Evolutionary conservation across 2,888 invertebrate species (phyloP).

Genomic region (Linyphia triangularis): DNA sequence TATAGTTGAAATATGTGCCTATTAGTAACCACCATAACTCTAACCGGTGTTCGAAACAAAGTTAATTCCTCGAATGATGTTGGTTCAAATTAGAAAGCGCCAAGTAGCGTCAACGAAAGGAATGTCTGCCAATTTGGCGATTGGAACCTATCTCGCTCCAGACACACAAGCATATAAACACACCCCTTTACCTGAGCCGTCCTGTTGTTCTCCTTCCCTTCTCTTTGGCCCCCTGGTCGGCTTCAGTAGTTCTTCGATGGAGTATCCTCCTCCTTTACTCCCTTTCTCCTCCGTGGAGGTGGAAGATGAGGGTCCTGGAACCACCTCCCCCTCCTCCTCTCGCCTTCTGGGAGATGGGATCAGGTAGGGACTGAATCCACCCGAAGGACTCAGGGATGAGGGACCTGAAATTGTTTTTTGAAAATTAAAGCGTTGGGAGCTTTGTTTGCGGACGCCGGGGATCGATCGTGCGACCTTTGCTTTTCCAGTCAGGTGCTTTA

Average conservation of each 20-base stretch:
- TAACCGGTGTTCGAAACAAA: too few species aligned
- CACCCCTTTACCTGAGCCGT: not conserved
- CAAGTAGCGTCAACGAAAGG: not conserved
- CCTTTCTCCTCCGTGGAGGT: not conserved
- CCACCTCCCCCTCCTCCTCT: conserved; percentile 81
- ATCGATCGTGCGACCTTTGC: too few species aligned
- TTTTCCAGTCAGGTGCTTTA: too few species aligned
- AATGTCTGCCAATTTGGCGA: not conserved
- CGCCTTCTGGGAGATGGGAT: not conserved
- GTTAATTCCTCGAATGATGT: too few species aligned
- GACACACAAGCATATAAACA: too few species aligned
- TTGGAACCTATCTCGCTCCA: conserved; percentile 12
- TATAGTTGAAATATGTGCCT: too few species aligned
- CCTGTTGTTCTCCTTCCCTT: not conserved
- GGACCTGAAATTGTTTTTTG: not conserved
- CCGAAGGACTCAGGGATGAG: not conserved
- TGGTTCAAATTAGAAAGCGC: not conserved
- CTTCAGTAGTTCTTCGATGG: conserved; percentile 91
- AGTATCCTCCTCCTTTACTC: conserved; percentile 85
- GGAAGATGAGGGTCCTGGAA: not conserved
- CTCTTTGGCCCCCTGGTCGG: conserved; percentile 16
- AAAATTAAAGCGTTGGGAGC: not conserved
- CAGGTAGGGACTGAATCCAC: conserved; percentile 29
- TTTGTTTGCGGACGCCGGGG: too few species aligned
- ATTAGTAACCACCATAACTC: too few species aligned